Conservation (phyloP, 2,888 invertebrate genomes). For the Hemicrepidius hirtus region DNA sequence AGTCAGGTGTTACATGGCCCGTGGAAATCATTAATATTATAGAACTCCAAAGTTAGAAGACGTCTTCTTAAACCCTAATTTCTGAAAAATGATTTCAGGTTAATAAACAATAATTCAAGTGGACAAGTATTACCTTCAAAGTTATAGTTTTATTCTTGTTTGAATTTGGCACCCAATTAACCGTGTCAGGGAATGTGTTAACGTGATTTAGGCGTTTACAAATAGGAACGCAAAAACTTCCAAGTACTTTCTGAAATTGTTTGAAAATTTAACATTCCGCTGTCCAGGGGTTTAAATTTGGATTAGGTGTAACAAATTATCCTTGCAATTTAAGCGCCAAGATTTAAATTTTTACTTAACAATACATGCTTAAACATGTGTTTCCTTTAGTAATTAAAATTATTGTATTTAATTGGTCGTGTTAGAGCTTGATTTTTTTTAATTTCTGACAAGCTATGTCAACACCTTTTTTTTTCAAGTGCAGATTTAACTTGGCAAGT, state of each 20-base stretch:
- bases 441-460: too few relatives aligned
- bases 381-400: too few relatives aligned
- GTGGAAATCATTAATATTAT: too few relatives aligned
- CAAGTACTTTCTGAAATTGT: not conserved
- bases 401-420: too few relatives aligned
- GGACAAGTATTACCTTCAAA: too few relatives aligned
- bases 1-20: too few relatives aligned
- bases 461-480: not conserved
- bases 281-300: not conserved
- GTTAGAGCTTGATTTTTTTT: too few relatives aligned
- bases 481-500: not conserved
- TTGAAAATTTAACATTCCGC: not conserved
- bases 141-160: not conserved
- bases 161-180: not conserved
- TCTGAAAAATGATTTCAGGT: too few relatives aligned
- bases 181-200: conserved; percentile 1
- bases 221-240: not conserved
- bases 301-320: not conserved
- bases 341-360: not conserved
- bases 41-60: too few relatives aligned
- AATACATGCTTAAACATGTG: too few relatives aligned
- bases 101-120: too few relatives aligned
- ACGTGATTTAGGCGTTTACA: conserved; percentile 1
- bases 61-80: too few relatives aligned
- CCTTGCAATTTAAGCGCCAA: not conserved